Conservation (phyloP, 2,113 vertebrate species). For the Cheilinus undulatus region DNA sequence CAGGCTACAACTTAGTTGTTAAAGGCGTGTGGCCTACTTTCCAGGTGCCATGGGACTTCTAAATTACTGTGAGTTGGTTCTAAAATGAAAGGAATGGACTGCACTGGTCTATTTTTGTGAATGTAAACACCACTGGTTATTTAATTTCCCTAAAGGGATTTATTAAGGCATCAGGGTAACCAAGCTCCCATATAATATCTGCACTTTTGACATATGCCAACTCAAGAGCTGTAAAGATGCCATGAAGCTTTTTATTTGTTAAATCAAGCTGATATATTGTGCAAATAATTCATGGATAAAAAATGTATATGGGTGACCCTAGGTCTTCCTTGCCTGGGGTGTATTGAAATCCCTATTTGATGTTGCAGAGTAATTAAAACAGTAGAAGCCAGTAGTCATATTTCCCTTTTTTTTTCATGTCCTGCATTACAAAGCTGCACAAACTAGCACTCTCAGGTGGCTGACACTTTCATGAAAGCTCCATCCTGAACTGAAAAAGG, state of each 20-base stretch:
- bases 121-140: conserved; percentile 39
- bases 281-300: neutral
- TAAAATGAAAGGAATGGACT: conserved; percentile 3
- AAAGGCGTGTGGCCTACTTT: conserved; percentile 61
- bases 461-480: neutral
- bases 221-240: too few relatives aligned
- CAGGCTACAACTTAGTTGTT: conserved; percentile 59
- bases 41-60: conserved; percentile 38
- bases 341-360: neutral
- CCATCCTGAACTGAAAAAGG: conserved; percentile 14
- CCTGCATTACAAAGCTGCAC: neutral
- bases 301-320: neutral
- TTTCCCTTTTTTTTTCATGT: neutral
- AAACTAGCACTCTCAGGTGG: neutral
- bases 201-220: too few relatives aligned
- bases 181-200: neutral
- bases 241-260: neutral
- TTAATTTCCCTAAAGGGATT: neutral
- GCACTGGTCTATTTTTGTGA: conserved; percentile 9
- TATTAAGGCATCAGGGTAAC: neutral
- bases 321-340: neutral
- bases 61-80: conserved; percentile 30
- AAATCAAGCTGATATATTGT: neutral
- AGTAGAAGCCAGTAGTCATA: neutral
- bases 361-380: neutral